phyloP scores from a whole-genome alignment of 2,797 vertebrate genomes.

The Pseudopleuronectes americanus region DNA sequence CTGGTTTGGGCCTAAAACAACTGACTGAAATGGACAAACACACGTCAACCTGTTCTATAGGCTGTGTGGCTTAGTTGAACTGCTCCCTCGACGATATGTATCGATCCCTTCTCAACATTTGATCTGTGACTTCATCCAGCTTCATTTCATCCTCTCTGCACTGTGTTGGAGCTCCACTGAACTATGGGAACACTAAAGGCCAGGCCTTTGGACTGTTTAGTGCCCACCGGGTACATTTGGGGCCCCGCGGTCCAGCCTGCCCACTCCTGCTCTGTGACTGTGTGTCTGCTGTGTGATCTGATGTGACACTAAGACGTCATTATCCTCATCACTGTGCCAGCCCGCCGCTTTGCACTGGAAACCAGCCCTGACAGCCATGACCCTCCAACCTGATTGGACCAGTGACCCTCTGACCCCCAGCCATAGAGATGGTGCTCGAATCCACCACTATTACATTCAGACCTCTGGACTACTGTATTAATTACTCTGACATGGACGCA shows the following conservation, averaged over 20 bases:
- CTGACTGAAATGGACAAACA: slow-evolving; percentile 60
- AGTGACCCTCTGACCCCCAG: slow-evolving; percentile 65
- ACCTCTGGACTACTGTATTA: slow-evolving; percentile 75
- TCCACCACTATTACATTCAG: slow-evolving; percentile 73
- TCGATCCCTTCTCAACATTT: slow-evolving; percentile 71
- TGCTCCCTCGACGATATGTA: slow-evolving; percentile 59
- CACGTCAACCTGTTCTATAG: slow-evolving; percentile 44
- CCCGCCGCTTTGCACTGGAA: slow-evolving; percentile 74
- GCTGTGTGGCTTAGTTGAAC: slow-evolving; percentile 61
- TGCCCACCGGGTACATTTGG: slow-evolving; percentile 51
- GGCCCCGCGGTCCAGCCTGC: slow-evolving; percentile 35
- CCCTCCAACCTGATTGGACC: slow-evolving; percentile 71
- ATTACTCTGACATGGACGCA: slow-evolving; percentile 48
- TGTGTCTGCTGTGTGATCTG: slow-evolving; percentile 70
- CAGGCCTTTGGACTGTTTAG: slow-evolving; percentile 62
- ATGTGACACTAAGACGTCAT: slow-evolving; percentile 78
- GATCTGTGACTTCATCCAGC: slow-evolving; percentile 68
- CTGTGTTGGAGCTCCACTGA: slow-evolving; percentile 68
- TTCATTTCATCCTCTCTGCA: slow-evolving; percentile 62
- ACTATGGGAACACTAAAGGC: slow-evolving; percentile 74
- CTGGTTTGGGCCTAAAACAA: slow-evolving; percentile 59
- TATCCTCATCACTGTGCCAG: slow-evolving; percentile 79
- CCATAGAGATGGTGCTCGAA: slow-evolving; percentile 78
- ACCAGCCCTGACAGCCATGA: slow-evolving; percentile 80
- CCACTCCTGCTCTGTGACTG: slow-evolving; percentile 60